Evolutionary conservation across 2,797 vertebrate genomes (phyloP).

Genomic region (Pseudomugil tenellus): DNA sequence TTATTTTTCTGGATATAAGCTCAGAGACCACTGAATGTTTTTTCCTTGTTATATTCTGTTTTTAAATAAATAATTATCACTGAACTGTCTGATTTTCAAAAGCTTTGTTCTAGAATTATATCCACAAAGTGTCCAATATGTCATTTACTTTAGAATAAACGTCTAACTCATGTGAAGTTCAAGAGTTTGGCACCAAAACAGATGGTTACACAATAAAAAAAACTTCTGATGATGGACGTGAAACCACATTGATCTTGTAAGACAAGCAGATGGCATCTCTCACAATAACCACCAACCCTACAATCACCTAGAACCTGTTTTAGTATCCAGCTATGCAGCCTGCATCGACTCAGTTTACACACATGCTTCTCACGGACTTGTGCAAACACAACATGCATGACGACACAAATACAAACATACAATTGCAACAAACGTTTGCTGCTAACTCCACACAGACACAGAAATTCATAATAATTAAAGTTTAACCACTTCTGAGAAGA

Average conservation of each 20-base stretch:
- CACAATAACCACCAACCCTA: background rate
- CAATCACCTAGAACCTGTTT: background rate
- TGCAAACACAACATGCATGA: slow-evolving; percentile 27
- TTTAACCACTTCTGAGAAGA: background rate
- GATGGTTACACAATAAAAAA: background rate
- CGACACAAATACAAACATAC: slow-evolving; percentile 10
- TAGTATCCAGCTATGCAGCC: background rate
- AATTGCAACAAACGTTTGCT: too few species aligned
- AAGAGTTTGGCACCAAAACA: background rate
- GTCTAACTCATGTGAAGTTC: background rate
- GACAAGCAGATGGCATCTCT: background rate
- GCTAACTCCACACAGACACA: background rate
- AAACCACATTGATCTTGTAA: background rate
- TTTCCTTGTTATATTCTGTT: too few species aligned
- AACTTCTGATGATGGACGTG: background rate
- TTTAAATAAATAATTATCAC: too few species aligned
- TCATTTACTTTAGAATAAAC: too few species aligned
- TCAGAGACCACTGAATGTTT: too few species aligned
- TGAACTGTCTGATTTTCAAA: too few species aligned
- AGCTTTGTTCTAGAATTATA: too few species aligned
- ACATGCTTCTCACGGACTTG: slow-evolving; percentile 12
- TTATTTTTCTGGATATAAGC: too few species aligned
- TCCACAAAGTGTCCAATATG: too few species aligned
- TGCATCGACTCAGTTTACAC: background rate
- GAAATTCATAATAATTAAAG: background rate